Conservation (phyloP, 2,113 vertebrate genomes). For the Platichthys flesus region DNA sequence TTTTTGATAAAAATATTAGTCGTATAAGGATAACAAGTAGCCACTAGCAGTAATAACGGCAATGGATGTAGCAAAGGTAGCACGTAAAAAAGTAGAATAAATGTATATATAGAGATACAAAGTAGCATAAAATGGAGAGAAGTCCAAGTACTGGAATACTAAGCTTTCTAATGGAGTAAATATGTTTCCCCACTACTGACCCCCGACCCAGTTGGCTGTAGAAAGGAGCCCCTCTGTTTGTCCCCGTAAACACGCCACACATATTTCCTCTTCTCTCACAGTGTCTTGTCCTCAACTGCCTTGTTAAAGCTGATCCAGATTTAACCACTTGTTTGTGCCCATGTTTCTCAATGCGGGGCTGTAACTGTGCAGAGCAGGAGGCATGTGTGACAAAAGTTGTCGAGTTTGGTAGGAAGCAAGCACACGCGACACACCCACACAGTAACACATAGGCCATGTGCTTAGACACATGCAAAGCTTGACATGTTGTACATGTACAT, state of each 20-base stretch:
- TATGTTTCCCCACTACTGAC: slow-evolving; percentile 3
- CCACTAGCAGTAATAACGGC: no score
- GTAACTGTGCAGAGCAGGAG: slow-evolving; percentile 1
- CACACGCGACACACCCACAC: no score
- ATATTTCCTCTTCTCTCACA: background rate
- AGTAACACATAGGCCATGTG: slow-evolving; percentile 15
- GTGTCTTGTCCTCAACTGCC: slow-evolving; percentile 11
- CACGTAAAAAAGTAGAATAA: no score
- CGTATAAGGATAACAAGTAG: no score
- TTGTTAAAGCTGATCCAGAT: slow-evolving; percentile 19
- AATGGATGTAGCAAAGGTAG: no score
- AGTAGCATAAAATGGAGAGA: background rate
- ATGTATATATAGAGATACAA: no score
- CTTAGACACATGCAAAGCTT: background rate
- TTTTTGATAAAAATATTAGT: no score
- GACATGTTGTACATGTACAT: background rate
- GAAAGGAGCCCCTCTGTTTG: slow-evolving; percentile 15
- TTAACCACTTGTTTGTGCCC: background rate
- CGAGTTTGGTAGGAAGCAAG: slow-evolving; percentile 10
- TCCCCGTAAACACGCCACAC: slow-evolving; percentile 33
- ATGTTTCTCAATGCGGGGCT: slow-evolving; percentile 1
- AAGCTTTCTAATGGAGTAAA: background rate
- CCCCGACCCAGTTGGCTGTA: background rate
- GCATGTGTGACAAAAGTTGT: slow-evolving; percentile 31
- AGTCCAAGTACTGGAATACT: background rate